Evolutionary conservation across 2,113 vertebrate genomes (phyloP), one percentile per base, ranked within the genome.

Genomic region (Aleadryas rufinucha): DNA sequence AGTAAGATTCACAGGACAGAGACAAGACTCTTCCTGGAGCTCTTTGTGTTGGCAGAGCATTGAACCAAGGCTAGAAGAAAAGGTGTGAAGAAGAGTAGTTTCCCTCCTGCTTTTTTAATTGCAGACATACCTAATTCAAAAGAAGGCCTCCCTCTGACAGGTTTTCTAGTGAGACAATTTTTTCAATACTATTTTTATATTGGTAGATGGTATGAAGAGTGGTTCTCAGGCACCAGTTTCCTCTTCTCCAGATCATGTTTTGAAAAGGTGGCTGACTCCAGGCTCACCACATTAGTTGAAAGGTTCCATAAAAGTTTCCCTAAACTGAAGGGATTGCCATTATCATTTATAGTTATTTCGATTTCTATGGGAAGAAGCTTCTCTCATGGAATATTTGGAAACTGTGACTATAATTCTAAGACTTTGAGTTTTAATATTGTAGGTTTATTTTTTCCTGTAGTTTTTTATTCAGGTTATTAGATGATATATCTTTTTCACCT

Each of bases 401-500:
- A 71, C 20, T 45, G 26, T n/a, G 42, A 71, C 17, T 65, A 11
- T 57, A 77, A 72, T 47, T 79, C 26, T 57, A 60, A 77, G 37
- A 42, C 20, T 53, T 45, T n/a, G 49, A 65, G 20, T 72, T 96
- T 93, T 86, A 88, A 69, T 88, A 77, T 30, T 50, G 23, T 56
- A 77, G 2, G 13, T 74, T 80, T 59, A 24, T 69, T 74, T 88
- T 77, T 85, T 37, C 16, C 30, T 56, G 24, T 71, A 78, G 45
- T 74, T 89, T 79, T 82, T 87, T 41, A 52, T 89, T 84, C 26
- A 9, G 26, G 16, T 86, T 85, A 85, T 69, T 85, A 45, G 17
- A 59, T 82, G 30, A 56, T 71, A 13, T 23, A 65, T 86, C 75
- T 77, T 72, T 90, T 89, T 49, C 47, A 94, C 91, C 69, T 74